These are phyloP conservation scores for Lasioglossum villosulum DNA, from an alignment of 2,888 invertebrate genomes.

Conservation along the genomic window DNA sequence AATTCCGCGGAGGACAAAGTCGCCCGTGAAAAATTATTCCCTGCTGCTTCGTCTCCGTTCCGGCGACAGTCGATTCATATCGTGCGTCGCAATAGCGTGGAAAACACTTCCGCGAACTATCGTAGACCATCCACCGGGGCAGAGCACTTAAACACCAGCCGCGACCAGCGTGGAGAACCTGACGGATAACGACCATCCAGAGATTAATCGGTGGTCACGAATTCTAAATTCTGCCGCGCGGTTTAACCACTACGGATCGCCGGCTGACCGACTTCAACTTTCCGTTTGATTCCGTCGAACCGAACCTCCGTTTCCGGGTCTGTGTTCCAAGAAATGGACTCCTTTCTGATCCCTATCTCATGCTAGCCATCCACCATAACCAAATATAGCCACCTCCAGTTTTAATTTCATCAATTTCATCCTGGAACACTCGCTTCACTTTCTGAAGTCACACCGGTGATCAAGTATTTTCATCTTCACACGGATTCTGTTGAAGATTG, in stretches of 20 bases:
- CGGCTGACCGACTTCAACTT: slow-evolving; percentile 57
- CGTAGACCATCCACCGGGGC: slow-evolving; percentile 65
- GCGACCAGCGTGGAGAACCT: slow-evolving; percentile 74
- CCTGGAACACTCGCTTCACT: neutral
- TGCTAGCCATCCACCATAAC: neutral
- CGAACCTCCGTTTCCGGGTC: neutral
- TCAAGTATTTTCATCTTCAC: neutral
- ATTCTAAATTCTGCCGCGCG: slow-evolving; percentile 77
- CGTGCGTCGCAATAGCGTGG: slow-evolving; percentile 67
- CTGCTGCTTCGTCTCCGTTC: slow-evolving; percentile 33
- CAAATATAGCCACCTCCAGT: neutral
- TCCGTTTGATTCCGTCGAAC: slow-evolving; percentile 19
- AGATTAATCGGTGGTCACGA: slow-evolving; percentile 79
- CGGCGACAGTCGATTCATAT: slow-evolving; percentile 64
- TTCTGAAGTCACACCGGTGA: neutral
- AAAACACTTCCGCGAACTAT: slow-evolving; percentile 72
- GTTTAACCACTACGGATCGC: slow-evolving; percentile 68
- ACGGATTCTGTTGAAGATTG: neutral
- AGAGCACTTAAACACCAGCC: slow-evolving; percentile 74
- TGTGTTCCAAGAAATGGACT: neutral
- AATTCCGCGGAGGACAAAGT: neutral
- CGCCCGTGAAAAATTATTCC: slow-evolving; percentile 23
- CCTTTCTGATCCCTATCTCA: neutral
- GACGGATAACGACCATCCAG: slow-evolving; percentile 78
- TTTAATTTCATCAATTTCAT: neutral